Evolutionary conservation across 2,113 vertebrate species (phyloP), one percentile per base, ranked within the genome.

Genomic region (Apistogramma diplotaenia): DNA sequence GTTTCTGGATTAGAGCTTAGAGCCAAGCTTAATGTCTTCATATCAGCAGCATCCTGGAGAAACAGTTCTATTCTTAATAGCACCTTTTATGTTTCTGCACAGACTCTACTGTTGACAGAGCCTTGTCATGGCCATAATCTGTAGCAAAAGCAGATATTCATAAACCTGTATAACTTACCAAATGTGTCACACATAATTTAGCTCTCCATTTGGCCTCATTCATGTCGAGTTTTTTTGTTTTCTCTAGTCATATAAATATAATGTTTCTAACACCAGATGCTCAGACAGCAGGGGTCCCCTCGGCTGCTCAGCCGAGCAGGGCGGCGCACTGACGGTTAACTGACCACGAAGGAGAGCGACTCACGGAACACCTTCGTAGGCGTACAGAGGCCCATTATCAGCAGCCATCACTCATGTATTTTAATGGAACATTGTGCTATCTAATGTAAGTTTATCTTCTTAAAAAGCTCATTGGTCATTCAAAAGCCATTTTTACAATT

Each of bases 21-120:
- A 73, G 83, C 82, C 31, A 53, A 76, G 85, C 82, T 91, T 82
- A 89, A 76, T 76, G 79, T 87, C 84, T 83, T 62, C 67, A 43
- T 65, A 85, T 75, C 74, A 74, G 51, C 21, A 53, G 86, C 80
- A 79, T 83, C 76, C 79, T 65, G 74, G 53, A 88, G 67, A 89
- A 89, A 90, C 78, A 82, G 81, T 89, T 86, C 73, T 84, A 78
- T 85, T 87, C 75, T 90, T 84, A 90, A 89, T 73, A 37, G 74
- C 53, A 74, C 80, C 62, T 79, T 89, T 87, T 65, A 82, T 88
- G 77, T 89, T 65, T 60, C 27, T 4, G 35, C 57, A 77, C 78
- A 56, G 86, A 83, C 31, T 49, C n/a, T 16, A 5, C 71, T 67
- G 71, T 8, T 59, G 56, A 79, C 71, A 46, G 59, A 18, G 53